Conservation (phyloP, 2,113 vertebrate genomes). For the Merops nubicus region DNA sequence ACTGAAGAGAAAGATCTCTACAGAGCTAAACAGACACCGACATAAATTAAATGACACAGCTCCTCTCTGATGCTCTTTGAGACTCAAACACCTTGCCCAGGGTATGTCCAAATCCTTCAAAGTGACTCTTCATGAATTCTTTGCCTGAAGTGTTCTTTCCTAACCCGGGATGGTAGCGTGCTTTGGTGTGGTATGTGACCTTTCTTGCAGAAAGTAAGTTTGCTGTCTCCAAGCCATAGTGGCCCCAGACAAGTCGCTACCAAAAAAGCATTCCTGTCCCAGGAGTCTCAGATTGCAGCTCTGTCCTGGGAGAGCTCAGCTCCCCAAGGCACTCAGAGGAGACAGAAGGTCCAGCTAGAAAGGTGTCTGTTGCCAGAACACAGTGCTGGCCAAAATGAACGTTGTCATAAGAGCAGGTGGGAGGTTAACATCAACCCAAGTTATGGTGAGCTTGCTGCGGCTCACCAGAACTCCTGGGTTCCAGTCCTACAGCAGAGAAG, state of each 20-base stretch:
- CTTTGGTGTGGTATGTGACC: not conserved
- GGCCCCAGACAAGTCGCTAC: not conserved
- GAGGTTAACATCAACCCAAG: no score
- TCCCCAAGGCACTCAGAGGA: not conserved
- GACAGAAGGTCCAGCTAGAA: not conserved
- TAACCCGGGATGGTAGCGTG: not conserved
- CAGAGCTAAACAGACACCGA: not conserved
- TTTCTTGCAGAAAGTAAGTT: not conserved
- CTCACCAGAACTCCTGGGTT: not conserved
- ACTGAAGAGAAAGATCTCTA: not conserved
- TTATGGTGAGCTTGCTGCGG: not conserved
- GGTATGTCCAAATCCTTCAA: not conserved
- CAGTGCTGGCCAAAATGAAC: no score
- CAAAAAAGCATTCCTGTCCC: not conserved
- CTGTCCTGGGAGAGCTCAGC: not conserved
- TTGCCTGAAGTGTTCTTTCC: not conserved
- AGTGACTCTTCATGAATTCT: rapidly evolving
- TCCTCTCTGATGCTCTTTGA: not conserved
- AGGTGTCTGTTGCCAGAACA: not conserved
- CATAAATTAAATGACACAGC: not conserved
- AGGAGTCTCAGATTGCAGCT: not conserved
- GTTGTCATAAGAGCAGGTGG: not conserved
- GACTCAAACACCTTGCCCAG: not conserved
- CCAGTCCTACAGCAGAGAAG: not conserved
- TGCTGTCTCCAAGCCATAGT: not conserved